Evolutionary conservation across 2,797 vertebrate genomes (phyloP), one percentile per base, ranked within the genome.

Genomic region (Eospalax fontanierii): DNA sequence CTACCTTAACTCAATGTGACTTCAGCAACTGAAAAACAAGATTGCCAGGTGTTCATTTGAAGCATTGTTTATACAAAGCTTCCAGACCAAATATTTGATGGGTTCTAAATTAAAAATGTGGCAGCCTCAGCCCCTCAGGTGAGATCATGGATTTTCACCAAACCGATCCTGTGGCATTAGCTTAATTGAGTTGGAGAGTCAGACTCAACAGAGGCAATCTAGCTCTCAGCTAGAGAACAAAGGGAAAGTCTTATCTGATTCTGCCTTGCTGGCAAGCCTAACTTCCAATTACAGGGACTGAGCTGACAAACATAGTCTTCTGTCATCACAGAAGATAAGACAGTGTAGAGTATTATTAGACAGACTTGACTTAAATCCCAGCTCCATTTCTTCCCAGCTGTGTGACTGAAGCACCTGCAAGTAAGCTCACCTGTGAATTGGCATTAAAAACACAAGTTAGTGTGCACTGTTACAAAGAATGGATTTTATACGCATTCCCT

Each of bases 151-250:
- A 84, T 94, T 94, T 91, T 78, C 87, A 74, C 28, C 38, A 95
- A 91, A 81, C 46, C 5, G 40, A 79, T 94, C 68, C 84, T 74
- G 46, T 24, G 35, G n/a, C 14, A 30, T 94, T 89, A 87, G n/a
- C 35, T 95, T 95, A 94, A 93, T 35, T 95, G 40, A 96, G 33
- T 93, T 59, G 28, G 16, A 87, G 14, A 59, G 94, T 85, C 73
- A 87, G 24, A 19, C 19, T 22, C 46, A 59, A 85, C 24, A 82
- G 19, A 78, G 35, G 68, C 21, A 78, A 81, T 73, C 38, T 71
- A 90, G 26, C 18, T 94, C 70, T 75, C 75, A 70, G 30, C n/a
- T 46, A 88, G 74, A 89, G 83, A 86, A 24, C 22, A 85, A 95
- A 46, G 54, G 16, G 84, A 81, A 87, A 21, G 19, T 68, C 38